phyloP scores from a whole-genome alignment of 2,113 vertebrate species.

The Boulengerochromis microlepis region DNA sequence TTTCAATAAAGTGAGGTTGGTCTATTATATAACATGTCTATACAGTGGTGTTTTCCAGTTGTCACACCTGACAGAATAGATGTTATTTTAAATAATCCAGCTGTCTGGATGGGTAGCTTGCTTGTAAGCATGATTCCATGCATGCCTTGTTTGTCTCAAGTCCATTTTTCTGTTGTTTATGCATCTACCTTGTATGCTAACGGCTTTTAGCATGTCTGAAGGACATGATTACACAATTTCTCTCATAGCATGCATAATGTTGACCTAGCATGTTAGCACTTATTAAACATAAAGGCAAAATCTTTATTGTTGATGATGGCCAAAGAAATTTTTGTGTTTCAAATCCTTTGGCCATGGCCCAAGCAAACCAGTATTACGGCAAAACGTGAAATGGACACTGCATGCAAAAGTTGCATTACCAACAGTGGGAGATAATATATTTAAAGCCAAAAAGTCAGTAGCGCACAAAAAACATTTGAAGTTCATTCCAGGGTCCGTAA shows the following conservation, averaged over 20 bases:
- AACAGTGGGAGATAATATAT: not conserved
- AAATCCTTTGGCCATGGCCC: not conserved
- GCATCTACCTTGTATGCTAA: not conserved
- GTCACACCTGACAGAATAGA: not conserved
- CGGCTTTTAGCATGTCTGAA: rapidly evolving
- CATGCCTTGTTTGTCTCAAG: not conserved
- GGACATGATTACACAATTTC: not conserved
- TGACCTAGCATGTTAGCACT: not conserved
- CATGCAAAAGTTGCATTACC: not conserved
- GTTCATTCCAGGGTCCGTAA: rapidly evolving
- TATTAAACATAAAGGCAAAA: not conserved
- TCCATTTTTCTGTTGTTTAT: not conserved
- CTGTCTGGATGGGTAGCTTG: not conserved
- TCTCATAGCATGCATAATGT: not conserved
- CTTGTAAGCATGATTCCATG: not conserved
- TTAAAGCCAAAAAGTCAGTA: not conserved
- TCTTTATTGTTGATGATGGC: not conserved
- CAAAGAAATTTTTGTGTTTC: not conserved
- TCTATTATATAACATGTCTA: not conserved
- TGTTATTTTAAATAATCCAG: not conserved
- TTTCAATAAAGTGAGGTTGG: not conserved
- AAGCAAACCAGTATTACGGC: not conserved
- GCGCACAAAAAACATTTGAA: rapidly evolving
- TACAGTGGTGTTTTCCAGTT: not conserved
- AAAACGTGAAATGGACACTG: not conserved